Evolutionary conservation across 53 echinoderm and acorn worm species (phyloP), one percentile per base, ranked within the genome.

Genomic region (Luidia sarsii): DNA sequence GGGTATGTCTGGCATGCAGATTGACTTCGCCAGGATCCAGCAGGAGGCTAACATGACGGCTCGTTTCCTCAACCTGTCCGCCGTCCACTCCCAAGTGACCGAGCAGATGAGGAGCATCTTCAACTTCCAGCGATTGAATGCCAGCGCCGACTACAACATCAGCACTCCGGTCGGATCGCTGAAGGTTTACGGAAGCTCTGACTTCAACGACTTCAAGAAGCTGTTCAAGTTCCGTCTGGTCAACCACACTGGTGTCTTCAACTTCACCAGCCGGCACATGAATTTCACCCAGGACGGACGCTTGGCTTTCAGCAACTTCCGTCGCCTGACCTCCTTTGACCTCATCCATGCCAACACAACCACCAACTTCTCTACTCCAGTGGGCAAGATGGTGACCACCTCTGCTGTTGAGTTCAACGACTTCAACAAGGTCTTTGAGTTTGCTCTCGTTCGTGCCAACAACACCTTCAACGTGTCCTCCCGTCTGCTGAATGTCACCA

Each of bases 401-500:
- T 80, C 68, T 33, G 71, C 74, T 54, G 80, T 70, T 67, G 81
- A 81, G 81, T 64, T 87, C 13, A 80, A 71, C 51, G 57, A 81
- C 81, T 81, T 87, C 35, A 36, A 33, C 22, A 64, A 50, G 51
- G 50, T 81, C 13, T 81, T 61, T 33, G 49, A 71, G 33, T 87
- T 87, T 39, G 37, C 18, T 60, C 63, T 71, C 29, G 39, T 87
- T 22, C 57, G 70, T 62, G 87, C 50, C 48, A 87, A 68, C 80
- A 80, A 71, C 48, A 81, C 52, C 41, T 39, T 62, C 29, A 71
- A 81, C 11, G 25, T 87, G 34, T 52, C 52, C 38, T 81, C 64
- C 68, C 48, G 61, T 21, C 29, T 84, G 33, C 33, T 99, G 38
- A 99, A 99, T 67, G 87, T 71, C 14, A 99, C 94, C 23, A 77